Base-by-base conservation (phyloP, 2,113 vertebrate species). In the Rhagologus leucostigma region DNA sequence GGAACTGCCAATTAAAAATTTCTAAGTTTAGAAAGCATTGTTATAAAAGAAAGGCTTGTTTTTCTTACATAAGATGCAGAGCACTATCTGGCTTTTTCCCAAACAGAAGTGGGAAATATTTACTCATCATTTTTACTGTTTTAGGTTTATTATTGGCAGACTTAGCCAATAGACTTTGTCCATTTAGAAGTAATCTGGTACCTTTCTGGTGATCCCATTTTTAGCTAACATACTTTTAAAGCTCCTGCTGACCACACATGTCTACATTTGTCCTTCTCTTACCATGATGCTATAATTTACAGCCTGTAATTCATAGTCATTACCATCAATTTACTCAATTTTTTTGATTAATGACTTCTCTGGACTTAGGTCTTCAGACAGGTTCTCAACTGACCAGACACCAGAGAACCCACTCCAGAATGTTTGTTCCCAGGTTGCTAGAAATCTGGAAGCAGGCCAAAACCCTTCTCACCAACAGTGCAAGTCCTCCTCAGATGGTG, bases 21-120 rank as follows among this genome's bases (percentile, higher is more conserved):
- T 90, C 94, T 70, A 95, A 90, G 60, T 90, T 95, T 92, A 95
- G 93, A 89, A 95, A 64, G 63, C 67, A 90, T 67, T 81, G 68
- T 92, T 92, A 62, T 27, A 83, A 85, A 94, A 95, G 7, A 89
- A 89, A 64, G 30, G 4, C 9, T 62, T 93, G 37, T 77, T 94
- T 90, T 94, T 80, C 88, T 90, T 88, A 50, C 52, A 78, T 80
- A 95, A 95, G 64, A 81, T 55, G 5, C 32, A 49, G 21, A 46
- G 22, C 22, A 11, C 47, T 92, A 74, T 39, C 56, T 93, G 83
- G 10, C 52, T 92, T 86, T 95, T 41, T 20, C 42, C 50, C 47
- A 80, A 77, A 60, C 46, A 56, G 41, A 74, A 56, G 42, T 70
- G 60, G 89, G 65, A 90, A 93, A 90, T 47, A 67, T 63, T 92